Evolutionary conservation across 2,888 invertebrate species (phyloP), one percentile per base, ranked within the genome.

Genomic region (Celastrina argiolus): DNA sequence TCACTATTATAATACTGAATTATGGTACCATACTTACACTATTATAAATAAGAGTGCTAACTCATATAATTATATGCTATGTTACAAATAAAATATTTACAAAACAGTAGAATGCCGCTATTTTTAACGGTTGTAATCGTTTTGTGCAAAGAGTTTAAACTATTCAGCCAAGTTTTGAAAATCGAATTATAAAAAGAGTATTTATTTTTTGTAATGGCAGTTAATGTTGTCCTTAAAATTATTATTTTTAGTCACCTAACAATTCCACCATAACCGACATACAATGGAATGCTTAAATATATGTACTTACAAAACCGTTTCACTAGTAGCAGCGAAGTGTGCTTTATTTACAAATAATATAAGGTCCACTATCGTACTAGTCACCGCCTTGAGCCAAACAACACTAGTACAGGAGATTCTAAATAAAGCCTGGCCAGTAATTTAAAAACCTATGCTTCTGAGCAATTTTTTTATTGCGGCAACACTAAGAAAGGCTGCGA

Each of bases 1-100:
- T 83, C 74, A 77, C 81, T 84, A 82, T 81, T 81, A 76, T 82
- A 89, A 88, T 88, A 88, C 86, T 88, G 88, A 84, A 81, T 82
- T 82, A 82, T 86, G 87, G 88, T 88, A 88, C 84, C 82, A 79
- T 77, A 36, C 61, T 61, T 61, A 72, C 80, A 76, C 74, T 78
- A 80, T 84, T 82, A 78, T 74, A 72, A 73, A 61, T 61, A 61
- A 61, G 36, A 39, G 51, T 51, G 10, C 36, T 56, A 39, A 65
- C 6, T 36, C 41, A 16, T 61, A 41, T n/a, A n/a, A n/a, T n/a
- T n/a, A n/a, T 58, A 66, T 45, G 66, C 58, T 66, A 66, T 61
- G 22, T 56, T 56, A 66, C 58, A 66, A 31, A 66, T 59, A 58
- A 65, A 34, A 64, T 45, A 66, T 45, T 66, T 67, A 64, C 63